These are phyloP conservation scores for Climacteris rufus DNA, from an alignment of 2,113 vertebrate species.

Conservation along the genomic window DNA sequence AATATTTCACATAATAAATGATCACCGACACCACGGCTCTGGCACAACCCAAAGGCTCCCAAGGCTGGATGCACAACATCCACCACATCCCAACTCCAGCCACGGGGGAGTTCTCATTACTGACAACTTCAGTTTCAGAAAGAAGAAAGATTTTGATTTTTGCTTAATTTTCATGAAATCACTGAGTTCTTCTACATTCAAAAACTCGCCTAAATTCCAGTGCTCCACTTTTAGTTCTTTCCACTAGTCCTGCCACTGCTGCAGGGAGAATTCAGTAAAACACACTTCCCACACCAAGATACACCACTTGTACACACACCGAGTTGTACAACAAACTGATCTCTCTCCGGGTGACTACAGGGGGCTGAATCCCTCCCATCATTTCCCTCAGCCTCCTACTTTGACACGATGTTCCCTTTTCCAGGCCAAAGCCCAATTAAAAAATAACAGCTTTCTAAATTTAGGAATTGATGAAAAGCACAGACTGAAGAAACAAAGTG, in stretches of 20 bases:
- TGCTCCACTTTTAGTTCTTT: not conserved
- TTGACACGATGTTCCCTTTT: not conserved
- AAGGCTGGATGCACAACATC: not conserved
- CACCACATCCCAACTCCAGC: not conserved
- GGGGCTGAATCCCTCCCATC: not conserved
- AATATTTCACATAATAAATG: not conserved
- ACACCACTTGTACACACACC: not conserved
- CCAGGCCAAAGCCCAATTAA: not conserved
- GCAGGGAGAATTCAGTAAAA: not conserved
- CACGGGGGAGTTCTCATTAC: rapidly evolving
- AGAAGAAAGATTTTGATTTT: not conserved
- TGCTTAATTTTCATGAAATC: not conserved
- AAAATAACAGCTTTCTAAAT: not conserved
- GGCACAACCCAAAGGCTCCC: not conserved
- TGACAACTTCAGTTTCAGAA: not conserved
- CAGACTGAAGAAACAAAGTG: not conserved
- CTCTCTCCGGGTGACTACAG: rapidly evolving
- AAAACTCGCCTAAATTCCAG: not conserved
- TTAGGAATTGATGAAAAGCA: not conserved
- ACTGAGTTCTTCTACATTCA: rapidly evolving
- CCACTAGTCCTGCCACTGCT: not conserved
- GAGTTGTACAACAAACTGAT: not conserved
- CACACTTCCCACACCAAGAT: rapidly evolving
- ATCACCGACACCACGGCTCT: rapidly evolving
- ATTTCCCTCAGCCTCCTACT: not conserved